Base-by-base conservation (phyloP, 2,113 vertebrate genomes). In the Perca schrenkii region DNA sequence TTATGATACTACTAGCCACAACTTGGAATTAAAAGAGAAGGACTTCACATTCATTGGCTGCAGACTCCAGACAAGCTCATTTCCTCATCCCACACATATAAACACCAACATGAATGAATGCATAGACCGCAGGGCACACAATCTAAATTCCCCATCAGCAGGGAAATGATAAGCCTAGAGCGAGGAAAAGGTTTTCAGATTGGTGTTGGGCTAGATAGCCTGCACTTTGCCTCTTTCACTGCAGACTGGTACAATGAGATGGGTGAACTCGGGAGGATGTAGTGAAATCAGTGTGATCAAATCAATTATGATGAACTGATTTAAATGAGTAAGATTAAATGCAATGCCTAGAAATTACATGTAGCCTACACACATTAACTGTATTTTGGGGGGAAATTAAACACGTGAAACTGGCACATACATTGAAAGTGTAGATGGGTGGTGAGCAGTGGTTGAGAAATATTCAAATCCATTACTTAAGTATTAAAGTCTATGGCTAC, bases 51-150 rank as follows among this genome's bases (percentile, higher is more conserved):
- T 53, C 12, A 63, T 46, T 56, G 58, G 8, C 22, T 62, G 34
- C 16, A n/a, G n/a, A 40, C 21, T 40, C 8, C 36, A 72, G 36
- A 49, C 36, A 10, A 53, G 14, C 14, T 71, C 31, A 79, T 40
- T 61, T 72, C 60, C 25, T 79, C 40, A 63, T 54, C 8, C 6
- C 16, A 52, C 12, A 62, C 77, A 43, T 70, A 31, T 4, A 68
- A 68, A 70, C 16, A 36, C 28, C 14, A 16, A 31, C 17, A 79
- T 64, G 14, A 80, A 72, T 79, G 50, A 64, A 64, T 22, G 12
- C 57, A 75, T 19, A 17, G 57, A 53, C 17, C 8, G 7, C 22
- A 54, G 17, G 8, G 64, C 36, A 19, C 77, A 36, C 40, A 36
- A 56, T 72, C 25, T 54, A 22, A 63, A 70, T 79, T 12, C 66